Conservation (phyloP, 2,888 invertebrate species). For the Thera obeliscata region DNA sequence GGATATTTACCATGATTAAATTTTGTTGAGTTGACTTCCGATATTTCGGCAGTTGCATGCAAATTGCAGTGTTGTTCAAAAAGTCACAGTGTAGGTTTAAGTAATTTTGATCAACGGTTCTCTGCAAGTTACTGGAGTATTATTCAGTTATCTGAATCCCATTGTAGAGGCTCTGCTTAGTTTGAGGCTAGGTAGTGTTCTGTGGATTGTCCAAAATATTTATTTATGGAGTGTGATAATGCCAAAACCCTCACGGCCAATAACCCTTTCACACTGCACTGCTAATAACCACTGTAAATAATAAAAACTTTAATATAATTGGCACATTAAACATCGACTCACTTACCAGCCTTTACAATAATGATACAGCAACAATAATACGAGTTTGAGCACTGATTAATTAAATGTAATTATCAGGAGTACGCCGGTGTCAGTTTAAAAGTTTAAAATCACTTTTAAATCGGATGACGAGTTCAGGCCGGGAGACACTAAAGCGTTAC, state of each 20-base stretch:
- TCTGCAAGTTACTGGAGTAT: no score
- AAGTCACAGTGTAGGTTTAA: no score
- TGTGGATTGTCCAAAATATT: no score
- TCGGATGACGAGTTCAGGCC: constrained; percentile 18
- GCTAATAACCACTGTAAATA: background rate
- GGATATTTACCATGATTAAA: no score
- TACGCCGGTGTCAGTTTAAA: constrained; percentile 27
- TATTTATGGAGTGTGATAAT: no score
- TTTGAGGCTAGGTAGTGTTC: no score
- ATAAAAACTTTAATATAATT: background rate
- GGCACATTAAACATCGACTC: constrained; percentile 3
- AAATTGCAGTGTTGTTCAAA: no score
- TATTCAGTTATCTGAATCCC: no score
- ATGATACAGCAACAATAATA: constrained; percentile 28
- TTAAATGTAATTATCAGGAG: constrained; percentile 33
- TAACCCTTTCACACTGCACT: background rate
- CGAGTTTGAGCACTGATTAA: constrained; percentile 27
- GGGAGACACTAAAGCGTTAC: constrained; percentile 1
- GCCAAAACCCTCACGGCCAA: background rate
- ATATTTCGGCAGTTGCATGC: no score
- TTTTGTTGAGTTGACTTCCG: no score
- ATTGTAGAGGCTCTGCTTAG: no score
- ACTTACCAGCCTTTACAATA: constrained; percentile 25
- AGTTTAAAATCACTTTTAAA: constrained; percentile 30
- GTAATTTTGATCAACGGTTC: no score